Percentiles rank a stretch among this genome's conserved stretches.
phyloP scores from a whole-genome alignment of 2,797 vertebrate genomes.

The Loriculus beryllinus region DNA sequence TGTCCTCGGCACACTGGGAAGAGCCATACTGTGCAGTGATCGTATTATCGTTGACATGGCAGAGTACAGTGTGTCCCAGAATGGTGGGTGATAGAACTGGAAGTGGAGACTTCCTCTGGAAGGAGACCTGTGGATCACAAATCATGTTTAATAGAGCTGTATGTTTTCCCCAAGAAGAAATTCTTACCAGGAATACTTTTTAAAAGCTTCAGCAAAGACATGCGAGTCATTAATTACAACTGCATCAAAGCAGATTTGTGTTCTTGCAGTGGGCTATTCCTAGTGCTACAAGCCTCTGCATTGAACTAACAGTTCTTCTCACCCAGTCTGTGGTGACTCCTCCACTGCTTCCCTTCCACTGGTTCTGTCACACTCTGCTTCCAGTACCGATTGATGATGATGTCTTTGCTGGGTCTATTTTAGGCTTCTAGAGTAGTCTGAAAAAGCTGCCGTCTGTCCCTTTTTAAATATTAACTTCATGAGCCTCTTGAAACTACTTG shows the following conservation, averaged over 20 bases:
- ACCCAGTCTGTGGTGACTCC: slow-evolving; percentile 1
- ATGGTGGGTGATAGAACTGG: not conserved
- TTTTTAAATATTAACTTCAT: slow-evolving; percentile 48
- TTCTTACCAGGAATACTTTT: not conserved
- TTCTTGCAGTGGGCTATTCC: not conserved
- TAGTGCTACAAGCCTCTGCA: not conserved
- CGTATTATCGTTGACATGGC: rapidly evolving
- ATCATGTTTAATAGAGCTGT: not conserved
- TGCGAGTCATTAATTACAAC: not conserved
- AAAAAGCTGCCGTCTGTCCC: not conserved
- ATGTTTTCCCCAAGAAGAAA: not conserved
- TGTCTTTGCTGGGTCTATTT: not conserved
- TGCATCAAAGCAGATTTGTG: not conserved
- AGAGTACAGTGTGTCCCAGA: not conserved
- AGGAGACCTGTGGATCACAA: not conserved
- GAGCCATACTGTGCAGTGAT: not conserved
- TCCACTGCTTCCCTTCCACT: not conserved
- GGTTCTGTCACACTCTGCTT: not conserved
- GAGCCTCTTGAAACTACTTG: not conserved
- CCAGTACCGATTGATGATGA: not conserved
- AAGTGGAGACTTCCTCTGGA: not conserved
- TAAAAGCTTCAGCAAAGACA: not conserved
- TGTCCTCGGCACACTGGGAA: not conserved
- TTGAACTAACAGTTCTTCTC: not conserved
- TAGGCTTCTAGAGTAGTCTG: slow-evolving; percentile 9